phyloP scores from a whole-genome alignment of 1,140 invertebrate genomes.

The Caenorhabditis inopinata region DNA sequence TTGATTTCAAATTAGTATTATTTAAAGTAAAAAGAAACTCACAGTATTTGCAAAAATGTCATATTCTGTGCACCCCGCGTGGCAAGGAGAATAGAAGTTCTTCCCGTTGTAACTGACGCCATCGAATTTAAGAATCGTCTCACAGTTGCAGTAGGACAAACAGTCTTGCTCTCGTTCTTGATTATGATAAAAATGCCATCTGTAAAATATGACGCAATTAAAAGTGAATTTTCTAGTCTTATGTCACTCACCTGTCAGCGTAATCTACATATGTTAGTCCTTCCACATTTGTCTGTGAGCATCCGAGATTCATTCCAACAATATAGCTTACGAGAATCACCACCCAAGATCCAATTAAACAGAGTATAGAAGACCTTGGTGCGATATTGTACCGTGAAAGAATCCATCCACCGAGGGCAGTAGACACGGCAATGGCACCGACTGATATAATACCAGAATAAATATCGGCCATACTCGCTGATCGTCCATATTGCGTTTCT shows the following conservation, averaged over 20 bases:
- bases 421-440: conserved; percentile 40
- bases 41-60: conserved; percentile 23
- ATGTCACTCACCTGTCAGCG: conserved; percentile 36
- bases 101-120: conserved; percentile 22
- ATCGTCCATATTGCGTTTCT: conserved; percentile 45
- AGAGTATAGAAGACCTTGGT: conserved; percentile 31
- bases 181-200: conserved; percentile 13
- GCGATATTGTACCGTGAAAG: conserved; percentile 37
- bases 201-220: neutral
- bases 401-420: conserved; percentile 43
- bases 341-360: conserved; percentile 36
- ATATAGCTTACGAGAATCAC: conserved; percentile 39
- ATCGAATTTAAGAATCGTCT: conserved; percentile 31
- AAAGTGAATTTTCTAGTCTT: neutral
- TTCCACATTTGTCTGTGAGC: conserved; percentile 34
- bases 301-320: conserved; percentile 40
- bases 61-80: conserved; percentile 42
- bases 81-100: conserved; percentile 45
- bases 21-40: neutral
- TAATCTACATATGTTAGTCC: conserved; percentile 28
- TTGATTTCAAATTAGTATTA: neutral
- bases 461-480: conserved; percentile 39
- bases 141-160: conserved; percentile 11
- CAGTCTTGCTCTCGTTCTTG: conserved; percentile 3
- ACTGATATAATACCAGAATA: conserved; percentile 44